A percentile compares a stretch with the other conserved stretches of the same genome.
phyloP scores from a whole-genome alignment of 2,797 vertebrate genomes.

The Notolabrus celidotus region DNA sequence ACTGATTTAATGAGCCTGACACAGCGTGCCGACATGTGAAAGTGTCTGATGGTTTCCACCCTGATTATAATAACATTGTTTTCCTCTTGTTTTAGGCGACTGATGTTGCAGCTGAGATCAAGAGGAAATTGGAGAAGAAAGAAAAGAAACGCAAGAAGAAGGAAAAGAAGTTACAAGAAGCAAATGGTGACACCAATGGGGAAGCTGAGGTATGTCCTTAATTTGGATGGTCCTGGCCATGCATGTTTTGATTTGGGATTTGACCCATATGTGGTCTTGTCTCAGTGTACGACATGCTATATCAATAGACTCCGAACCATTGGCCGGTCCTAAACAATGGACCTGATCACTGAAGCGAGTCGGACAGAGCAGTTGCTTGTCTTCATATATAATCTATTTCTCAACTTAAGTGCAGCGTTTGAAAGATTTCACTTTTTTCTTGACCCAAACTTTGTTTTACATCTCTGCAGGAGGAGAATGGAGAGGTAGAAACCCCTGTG shows the following conservation, averaged over 20 bases:
- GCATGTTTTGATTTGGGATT: slow-evolving; percentile 83
- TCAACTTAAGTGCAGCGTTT: too few relatives aligned
- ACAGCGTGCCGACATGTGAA: slow-evolving; percentile 29
- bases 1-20: slow-evolving; percentile 99
- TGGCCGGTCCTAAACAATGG: slow-evolving; percentile 79
- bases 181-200: slow-evolving; percentile 53
- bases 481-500: slow-evolving; percentile 26
- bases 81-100: slow-evolving; percentile 79
- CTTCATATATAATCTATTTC: too few relatives aligned
- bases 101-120: slow-evolving; percentile 88
- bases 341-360: slow-evolving; percentile 86
- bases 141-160: slow-evolving; percentile 92
- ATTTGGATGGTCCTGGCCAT: rapidly evolving
- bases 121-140: slow-evolving; percentile 90
- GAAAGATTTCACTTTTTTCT: too few relatives aligned
- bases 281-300: slow-evolving; percentile 84
- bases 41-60: rapidly evolving
- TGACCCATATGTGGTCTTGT: slow-evolving; percentile 66
- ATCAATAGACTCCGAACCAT: slow-evolving; percentile 86
- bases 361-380: too few relatives aligned
- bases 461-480: slow-evolving; percentile 51
- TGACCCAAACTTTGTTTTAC: neutral
- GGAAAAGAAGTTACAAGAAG: slow-evolving; percentile 88
- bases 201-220: slow-evolving; percentile 51
- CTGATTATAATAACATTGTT: rapidly evolving